These are phyloP conservation scores for Pogona vitticeps DNA, from an alignment of 2,113 vertebrate genomes.

Conservation along the genomic window DNA sequence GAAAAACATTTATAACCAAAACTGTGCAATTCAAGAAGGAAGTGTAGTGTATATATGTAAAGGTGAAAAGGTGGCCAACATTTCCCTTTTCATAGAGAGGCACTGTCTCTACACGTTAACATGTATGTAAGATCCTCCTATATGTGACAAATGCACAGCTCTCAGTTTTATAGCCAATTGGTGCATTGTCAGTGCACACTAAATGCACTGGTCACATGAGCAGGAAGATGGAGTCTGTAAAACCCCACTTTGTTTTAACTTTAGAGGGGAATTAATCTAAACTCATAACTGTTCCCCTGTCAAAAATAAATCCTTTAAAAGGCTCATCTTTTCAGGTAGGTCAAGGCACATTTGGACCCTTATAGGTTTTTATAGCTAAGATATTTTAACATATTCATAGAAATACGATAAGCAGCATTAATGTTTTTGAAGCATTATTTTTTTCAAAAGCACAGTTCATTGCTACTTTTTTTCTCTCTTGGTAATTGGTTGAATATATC, in stretches of 20 bases:
- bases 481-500: not conserved
- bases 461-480: not conserved
- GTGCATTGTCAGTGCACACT: too few relatives aligned
- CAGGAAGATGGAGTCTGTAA: not conserved
- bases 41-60: not conserved
- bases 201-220: not conserved
- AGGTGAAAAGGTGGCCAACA: not conserved
- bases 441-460: not conserved
- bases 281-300: not conserved
- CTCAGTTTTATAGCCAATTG: too few relatives aligned
- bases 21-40: not conserved
- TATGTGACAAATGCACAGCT: not conserved
- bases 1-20: too few relatives aligned
- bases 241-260: too few relatives aligned
- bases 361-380: not conserved
- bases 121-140: too few relatives aligned
- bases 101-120: too few relatives aligned
- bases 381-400: not conserved
- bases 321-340: not conserved
- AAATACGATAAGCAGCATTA: not conserved
- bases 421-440: slow-evolving; percentile 30
- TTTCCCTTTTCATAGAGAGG: not conserved
- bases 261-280: too few relatives aligned
- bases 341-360: not conserved
- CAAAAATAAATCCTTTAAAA: not conserved